These are phyloP conservation scores for Percopsis omiscomaycus DNA, from an alignment of 2,797 vertebrate species.

Conservation along the genomic window DNA sequence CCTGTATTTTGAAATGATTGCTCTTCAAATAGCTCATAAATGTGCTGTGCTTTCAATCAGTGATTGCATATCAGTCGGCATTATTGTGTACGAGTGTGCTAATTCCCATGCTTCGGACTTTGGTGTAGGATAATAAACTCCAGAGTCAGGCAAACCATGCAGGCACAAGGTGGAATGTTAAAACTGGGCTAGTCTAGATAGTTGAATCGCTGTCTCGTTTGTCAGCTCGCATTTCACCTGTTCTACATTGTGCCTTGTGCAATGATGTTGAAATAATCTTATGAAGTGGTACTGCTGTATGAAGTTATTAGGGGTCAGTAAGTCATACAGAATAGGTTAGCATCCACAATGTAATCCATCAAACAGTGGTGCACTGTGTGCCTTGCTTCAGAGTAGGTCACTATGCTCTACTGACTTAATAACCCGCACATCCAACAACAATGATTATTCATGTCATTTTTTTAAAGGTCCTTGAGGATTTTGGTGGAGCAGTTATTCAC, in stretches of 20 bases:
- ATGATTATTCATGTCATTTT: conserved; percentile 99
- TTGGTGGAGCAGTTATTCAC: conserved; percentile 92
- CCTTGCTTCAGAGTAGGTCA: conserved; percentile 69
- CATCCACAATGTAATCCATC: conserved; percentile 52
- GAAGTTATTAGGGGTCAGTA: conserved; percentile 36
- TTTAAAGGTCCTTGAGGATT: conserved; percentile 98
- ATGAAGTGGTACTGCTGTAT: conserved; percentile 19
- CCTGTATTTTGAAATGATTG: no score
- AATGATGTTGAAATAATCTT: no score
- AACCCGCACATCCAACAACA: conserved; percentile 85
- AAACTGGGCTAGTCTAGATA: background rate
- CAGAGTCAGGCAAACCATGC: background rate
- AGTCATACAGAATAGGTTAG: conserved; percentile 49
- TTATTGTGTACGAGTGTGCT: background rate
- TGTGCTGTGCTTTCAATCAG: background rate
- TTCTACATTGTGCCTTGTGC: no score
- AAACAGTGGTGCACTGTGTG: conserved; percentile 55
- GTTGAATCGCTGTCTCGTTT: no score
- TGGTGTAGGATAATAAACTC: background rate
- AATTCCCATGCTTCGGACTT: background rate
- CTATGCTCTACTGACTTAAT: conserved; percentile 73
- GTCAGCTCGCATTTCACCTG: no score
- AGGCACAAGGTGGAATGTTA: background rate
- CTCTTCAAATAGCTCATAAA: no score
- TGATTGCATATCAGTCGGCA: background rate